Evolutionary conservation across 35 echinoderm and acorn worm species (phyloP), one percentile per base, ranked within the genome.

Genomic region (Apostichopus parvimensis): DNA sequence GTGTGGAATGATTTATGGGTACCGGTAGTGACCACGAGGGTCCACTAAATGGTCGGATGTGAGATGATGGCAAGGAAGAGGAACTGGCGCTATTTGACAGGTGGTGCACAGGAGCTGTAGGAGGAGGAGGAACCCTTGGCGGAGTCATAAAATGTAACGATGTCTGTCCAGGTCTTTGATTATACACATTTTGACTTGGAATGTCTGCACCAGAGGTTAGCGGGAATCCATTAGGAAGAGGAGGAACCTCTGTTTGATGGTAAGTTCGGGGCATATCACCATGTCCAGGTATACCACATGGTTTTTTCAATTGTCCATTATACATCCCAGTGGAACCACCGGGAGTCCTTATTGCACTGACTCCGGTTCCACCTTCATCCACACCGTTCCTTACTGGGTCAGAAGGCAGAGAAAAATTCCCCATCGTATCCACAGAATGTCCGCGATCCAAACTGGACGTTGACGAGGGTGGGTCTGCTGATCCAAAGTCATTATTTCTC

Each of bases 31-130:
- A 20, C 10, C 45, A 53, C 15, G 14, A 64, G 86, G 26, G 23
- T 23, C 45, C 64, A 72, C 62, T 26, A 34, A 26, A 73, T 68
- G 86, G 61, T 73, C 14, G 61, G 1, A 88, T 22, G 18, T 72
- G 86, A 25, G 89, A 79, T 13, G 89, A 57, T 57, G 89, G 77
- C 72, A 78, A 79, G 77, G 89, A 77, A 22, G 88, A 90, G 56
- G 11, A 77, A 61, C 12, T 8, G 11, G 79, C 20, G 68, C 89
- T 91, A 73, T 54, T 91, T 21, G 77, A 91, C 8, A 80, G 78
- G 55, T 84, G 17, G n/a, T 84, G 56, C 71, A 75, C n/a, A 55
- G 79, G 25, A 45, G 34, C 34, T 45, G 34, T 28, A 28, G 26
- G 26, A 14, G 78, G n/a, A n/a, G n/a, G 12, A 60, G 81, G 81